phyloP scores from a whole-genome alignment of 2,888 invertebrate genomes.

The Deilephila elpenor region DNA sequence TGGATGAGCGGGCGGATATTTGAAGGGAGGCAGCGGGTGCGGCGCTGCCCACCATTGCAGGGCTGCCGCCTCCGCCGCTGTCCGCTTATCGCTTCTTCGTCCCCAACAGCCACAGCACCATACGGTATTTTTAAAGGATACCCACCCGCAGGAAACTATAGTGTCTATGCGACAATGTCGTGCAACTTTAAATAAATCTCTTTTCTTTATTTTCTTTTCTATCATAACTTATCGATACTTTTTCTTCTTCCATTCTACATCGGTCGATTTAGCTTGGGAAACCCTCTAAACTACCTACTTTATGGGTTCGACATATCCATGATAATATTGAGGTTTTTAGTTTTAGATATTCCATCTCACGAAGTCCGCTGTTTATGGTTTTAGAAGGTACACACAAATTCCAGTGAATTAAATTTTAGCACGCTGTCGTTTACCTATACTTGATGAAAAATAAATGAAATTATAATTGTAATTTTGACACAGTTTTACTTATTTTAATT shows the following conservation, averaged over 20 bases:
- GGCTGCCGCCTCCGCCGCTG: conserved; percentile 66
- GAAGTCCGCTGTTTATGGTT: too few species aligned
- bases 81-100: conserved; percentile 78
- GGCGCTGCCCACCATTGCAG: conserved; percentile 39
- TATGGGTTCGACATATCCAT: not conserved
- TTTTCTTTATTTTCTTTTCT: not conserved
- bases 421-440: too few species aligned
- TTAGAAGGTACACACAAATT: too few species aligned
- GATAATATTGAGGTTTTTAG: not conserved
- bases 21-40: conserved; percentile 81
- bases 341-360: not conserved
- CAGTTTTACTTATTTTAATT: too few species aligned
- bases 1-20: conserved; percentile 85
- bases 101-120: conserved; percentile 74
- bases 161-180: not conserved
- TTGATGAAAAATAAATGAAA: too few species aligned
- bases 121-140: conserved; percentile 70
- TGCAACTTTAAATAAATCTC: not conserved
- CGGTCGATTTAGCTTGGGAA: not conserved
- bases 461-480: too few species aligned
- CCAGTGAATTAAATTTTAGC: too few species aligned
- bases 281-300: not conserved
- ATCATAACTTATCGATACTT: not conserved
- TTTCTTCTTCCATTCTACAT: not conserved
- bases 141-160: not conserved